Conservation (phyloP, 2,888 invertebrate genomes). For the Ceraclea dissimilis region DNA sequence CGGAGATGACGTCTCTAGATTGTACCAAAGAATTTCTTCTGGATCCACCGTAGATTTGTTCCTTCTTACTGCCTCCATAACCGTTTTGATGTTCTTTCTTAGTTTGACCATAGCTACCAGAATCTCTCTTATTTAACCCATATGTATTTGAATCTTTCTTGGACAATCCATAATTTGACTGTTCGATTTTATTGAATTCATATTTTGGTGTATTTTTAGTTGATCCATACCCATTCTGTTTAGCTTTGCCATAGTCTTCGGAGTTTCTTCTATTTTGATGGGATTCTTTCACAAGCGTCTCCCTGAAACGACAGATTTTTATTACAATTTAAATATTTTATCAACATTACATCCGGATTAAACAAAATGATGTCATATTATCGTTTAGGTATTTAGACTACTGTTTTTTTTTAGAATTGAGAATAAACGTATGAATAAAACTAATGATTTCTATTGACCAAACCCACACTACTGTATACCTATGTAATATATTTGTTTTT, state of each 20-base stretch:
- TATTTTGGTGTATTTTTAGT: neutral
- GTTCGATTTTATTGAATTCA: constrained; percentile 2
- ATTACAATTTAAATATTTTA: neutral
- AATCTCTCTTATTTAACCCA: neutral
- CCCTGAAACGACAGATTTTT: constrained; percentile 23
- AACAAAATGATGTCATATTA: too few relatives aligned
- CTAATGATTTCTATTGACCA: too few relatives aligned
- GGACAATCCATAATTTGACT: neutral
- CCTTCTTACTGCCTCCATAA: constrained; percentile 1
- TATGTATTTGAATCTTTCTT: neutral
- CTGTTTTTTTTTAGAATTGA: too few relatives aligned
- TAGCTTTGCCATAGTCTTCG: constrained; percentile 44
- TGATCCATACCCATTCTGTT: constrained; percentile 19
- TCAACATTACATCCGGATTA: too few relatives aligned
- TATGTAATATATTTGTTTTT: too few relatives aligned
- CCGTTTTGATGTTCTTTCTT: constrained; percentile 2
- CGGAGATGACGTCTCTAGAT: constrained; percentile 36
- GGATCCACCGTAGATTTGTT: constrained; percentile 4
- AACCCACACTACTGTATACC: too few relatives aligned
- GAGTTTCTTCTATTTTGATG: constrained; percentile 19
- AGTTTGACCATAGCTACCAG: neutral
- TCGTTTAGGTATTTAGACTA: too few relatives aligned
- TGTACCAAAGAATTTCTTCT: constrained; percentile 5
- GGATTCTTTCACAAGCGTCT: constrained; percentile 30
- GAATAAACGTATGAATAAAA: too few relatives aligned